Conservation (phyloP, 2,113 vertebrate genomes). For the Hippocampus guttulatus region DNA sequence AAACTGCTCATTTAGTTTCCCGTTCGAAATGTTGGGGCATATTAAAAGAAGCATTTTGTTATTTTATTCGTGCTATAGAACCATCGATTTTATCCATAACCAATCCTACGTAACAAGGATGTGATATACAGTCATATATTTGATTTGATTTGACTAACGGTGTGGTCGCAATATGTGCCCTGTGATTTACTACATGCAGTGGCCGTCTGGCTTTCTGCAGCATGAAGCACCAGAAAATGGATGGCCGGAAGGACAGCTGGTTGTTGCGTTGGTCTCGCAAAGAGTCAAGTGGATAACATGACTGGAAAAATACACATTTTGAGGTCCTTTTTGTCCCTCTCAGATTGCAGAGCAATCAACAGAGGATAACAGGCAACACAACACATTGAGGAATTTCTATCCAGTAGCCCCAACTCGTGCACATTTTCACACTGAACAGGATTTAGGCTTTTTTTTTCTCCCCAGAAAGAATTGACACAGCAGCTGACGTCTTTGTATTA, state of each 20-base stretch:
- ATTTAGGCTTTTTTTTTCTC: not conserved
- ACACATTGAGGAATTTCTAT: not conserved
- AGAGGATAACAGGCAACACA: not conserved
- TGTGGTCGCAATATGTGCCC: not conserved
- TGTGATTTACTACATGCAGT: not conserved
- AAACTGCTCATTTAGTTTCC: not conserved
- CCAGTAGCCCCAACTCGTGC: not conserved
- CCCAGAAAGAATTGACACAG: not conserved
- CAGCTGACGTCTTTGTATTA: slow-evolving; percentile 25
- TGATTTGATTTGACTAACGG: not conserved
- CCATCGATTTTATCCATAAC: too few relatives aligned
- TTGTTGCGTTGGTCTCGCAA: not conserved
- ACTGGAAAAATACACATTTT: too few relatives aligned
- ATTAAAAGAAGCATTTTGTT: not conserved
- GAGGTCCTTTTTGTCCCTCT: not conserved
- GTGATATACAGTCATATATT: too few relatives aligned
- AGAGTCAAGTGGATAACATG: too few relatives aligned
- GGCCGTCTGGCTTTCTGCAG: not conserved
- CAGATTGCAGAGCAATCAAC: not conserved
- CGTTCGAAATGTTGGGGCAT: not conserved
- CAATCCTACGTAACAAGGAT: too few relatives aligned
- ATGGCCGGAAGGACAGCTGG: not conserved
- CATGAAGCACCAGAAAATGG: not conserved
- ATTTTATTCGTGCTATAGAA: not conserved
- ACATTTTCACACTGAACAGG: not conserved